Percentiles rank a stretch among this genome's conserved stretches.
Evolutionary conservation across 2,888 invertebrate genomes (phyloP).

Genomic region (Sicus ferrugineus): DNA sequence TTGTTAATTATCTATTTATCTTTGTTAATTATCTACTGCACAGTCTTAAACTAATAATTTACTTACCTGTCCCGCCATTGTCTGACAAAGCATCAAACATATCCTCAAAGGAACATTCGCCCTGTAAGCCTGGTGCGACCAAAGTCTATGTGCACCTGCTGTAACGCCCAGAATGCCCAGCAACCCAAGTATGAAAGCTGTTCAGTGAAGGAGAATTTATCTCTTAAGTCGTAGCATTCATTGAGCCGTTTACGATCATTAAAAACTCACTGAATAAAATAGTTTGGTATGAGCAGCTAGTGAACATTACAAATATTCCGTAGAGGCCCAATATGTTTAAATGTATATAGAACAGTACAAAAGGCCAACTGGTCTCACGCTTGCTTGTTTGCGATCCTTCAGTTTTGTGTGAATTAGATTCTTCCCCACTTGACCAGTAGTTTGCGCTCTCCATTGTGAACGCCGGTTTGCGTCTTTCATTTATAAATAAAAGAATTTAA

Average conservation of each 20-base stretch:
- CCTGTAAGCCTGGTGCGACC: constrained; percentile 88
- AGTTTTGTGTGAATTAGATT: background rate
- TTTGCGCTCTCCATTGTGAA: background rate
- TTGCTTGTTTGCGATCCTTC: constrained; percentile 58
- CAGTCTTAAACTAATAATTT: background rate
- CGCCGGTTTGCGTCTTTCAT: too few species aligned
- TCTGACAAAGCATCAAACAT: constrained; percentile 83
- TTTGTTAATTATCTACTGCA: background rate
- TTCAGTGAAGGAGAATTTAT: constrained; percentile 46
- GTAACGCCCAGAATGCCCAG: constrained; percentile 82
- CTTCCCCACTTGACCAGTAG: background rate
- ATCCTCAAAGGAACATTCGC: constrained; percentile 76
- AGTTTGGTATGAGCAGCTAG: constrained; percentile 71
- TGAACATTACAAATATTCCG: constrained; percentile 70
- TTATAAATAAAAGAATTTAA: too few species aligned
- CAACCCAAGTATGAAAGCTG: constrained; percentile 72
- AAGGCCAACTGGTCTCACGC: constrained; percentile 76
- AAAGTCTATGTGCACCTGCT: constrained; percentile 90
- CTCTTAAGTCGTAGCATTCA: too few species aligned
- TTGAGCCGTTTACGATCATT: too few species aligned
- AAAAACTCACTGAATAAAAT: constrained; percentile 71
- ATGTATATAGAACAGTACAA: constrained; percentile 78
- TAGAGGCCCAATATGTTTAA: constrained; percentile 74
- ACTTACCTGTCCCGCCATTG: constrained; percentile 86
- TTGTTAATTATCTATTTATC: background rate